A percentile compares a stretch with the other conserved stretches of the same genome.
Evolutionary conservation across 2,888 invertebrate species (phyloP).

Genomic region (Hypsopygia costalis): DNA sequence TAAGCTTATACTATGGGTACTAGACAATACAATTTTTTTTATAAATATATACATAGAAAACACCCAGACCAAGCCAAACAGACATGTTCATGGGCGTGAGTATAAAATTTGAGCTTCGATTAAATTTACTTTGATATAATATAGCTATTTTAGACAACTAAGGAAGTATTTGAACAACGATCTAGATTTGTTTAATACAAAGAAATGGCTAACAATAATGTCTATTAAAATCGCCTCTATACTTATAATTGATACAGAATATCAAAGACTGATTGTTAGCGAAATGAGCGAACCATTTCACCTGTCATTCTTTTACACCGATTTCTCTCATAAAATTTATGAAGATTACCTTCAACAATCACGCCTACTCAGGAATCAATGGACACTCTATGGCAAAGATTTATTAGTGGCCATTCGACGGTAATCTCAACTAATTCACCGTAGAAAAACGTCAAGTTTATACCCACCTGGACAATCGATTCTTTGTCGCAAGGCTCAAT

Average conservation of each 20-base stretch:
- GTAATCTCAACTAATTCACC: conserved; percentile 76
- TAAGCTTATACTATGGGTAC: no score
- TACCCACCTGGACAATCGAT: conserved; percentile 63
- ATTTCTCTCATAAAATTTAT: conserved; percentile 64
- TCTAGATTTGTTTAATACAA: no score
- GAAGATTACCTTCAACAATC: conserved; percentile 66
- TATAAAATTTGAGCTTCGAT: no score
- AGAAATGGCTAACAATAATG: conserved; percentile 23
- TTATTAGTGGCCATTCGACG: conserved; percentile 72
- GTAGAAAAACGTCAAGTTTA: conserved; percentile 70
- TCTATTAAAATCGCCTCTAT: conserved; percentile 31
- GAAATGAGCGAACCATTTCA: conserved; percentile 39
- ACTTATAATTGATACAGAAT: conserved; percentile 41
- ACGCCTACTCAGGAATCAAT: conserved; percentile 71
- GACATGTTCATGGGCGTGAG: no score
- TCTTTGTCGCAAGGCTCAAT: conserved; percentile 68
- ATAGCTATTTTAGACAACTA: no score
- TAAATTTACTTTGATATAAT: no score
- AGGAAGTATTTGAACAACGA: no score
- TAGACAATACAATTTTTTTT: no score
- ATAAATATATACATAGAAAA: no score
- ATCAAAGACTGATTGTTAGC: conserved; percentile 47
- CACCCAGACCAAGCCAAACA: no score
- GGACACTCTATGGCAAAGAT: conserved; percentile 59
- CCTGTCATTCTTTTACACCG: conserved; percentile 36